Evolutionary conservation across 1,140 invertebrate species (phyloP).

Genomic region (Drosophila bocki): DNA sequence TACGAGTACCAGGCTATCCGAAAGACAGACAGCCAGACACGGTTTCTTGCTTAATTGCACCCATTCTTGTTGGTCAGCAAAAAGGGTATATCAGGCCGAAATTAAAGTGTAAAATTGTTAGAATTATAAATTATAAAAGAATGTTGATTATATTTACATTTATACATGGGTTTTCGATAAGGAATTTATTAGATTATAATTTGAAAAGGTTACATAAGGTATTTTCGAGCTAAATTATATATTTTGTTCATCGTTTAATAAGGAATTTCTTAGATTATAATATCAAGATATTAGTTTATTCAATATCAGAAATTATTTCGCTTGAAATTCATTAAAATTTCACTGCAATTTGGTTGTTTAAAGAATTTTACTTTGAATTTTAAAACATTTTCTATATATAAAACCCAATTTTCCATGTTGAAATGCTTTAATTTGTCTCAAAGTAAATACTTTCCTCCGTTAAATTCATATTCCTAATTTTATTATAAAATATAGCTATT

Average conservation of each 20-base stretch:
- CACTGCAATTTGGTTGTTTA: no score
- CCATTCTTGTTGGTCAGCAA: not conserved
- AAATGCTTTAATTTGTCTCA: no score
- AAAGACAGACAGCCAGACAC: conserved; percentile 34
- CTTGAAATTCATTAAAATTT: not conserved
- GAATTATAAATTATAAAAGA: no score
- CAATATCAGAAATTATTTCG: not conserved
- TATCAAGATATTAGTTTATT: not conserved
- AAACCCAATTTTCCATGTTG: not conserved
- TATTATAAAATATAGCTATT: not conserved
- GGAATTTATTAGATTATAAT: no score
- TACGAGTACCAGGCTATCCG: conserved; percentile 9
- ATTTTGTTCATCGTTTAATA: not conserved
- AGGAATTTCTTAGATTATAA: not conserved
- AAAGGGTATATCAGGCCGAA: not conserved
- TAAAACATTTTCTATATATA: not conserved
- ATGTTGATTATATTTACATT: no score
- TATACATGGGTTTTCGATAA: no score
- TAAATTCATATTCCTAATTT: no score
- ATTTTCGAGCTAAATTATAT: no score
- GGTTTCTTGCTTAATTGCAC: conserved; percentile 62
- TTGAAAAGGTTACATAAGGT: not conserved
- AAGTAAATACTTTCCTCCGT: not conserved
- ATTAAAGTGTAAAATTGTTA: no score
- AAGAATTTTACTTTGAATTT: not conserved